A percentile compares a stretch with the other conserved stretches of the same genome.
phyloP scores from a whole-genome alignment of 2,888 invertebrate genomes.

The Malachius bipustulatus region DNA sequence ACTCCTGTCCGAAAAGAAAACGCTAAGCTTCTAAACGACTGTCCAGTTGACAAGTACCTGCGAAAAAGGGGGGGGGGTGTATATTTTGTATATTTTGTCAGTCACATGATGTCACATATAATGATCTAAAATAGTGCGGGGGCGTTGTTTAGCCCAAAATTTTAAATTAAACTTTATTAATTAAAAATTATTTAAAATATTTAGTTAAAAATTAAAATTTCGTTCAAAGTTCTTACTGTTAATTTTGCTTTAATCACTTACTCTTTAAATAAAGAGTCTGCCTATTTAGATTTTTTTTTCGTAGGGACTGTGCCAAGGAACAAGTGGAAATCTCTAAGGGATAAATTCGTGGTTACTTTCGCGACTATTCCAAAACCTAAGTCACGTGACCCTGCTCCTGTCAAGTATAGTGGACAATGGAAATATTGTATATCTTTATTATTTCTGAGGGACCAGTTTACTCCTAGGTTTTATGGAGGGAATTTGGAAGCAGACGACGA shows the following conservation, averaged over 20 bases:
- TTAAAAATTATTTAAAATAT: too few species aligned
- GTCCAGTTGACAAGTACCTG: too few species aligned
- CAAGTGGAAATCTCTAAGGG: slow-evolving; percentile 4
- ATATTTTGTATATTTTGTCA: not conserved
- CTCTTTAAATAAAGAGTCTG: too few species aligned
- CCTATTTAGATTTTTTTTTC: not conserved
- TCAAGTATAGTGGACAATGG: not conserved
- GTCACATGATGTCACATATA: too few species aligned
- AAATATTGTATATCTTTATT: not conserved
- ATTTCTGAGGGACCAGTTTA: slow-evolving; percentile 4
- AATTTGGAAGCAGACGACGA: not conserved
- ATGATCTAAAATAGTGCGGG: too few species aligned
- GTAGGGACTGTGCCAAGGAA: not conserved
- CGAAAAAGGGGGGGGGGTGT: too few species aligned
- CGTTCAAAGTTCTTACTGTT: too few species aligned
- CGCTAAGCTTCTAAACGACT: slow-evolving; percentile 3
- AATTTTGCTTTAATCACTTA: too few species aligned
- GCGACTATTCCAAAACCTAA: not conserved
- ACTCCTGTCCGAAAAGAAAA: slow-evolving; percentile 1
- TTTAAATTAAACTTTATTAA: too few species aligned
- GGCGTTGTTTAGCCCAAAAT: too few species aligned
- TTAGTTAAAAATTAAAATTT: too few species aligned
- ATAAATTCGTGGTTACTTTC: not conserved
- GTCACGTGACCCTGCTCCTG: not conserved
- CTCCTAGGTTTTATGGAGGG: not conserved